Conservation (phyloP, 2,113 vertebrate species). For the Phylloscopus trochiloides region DNA sequence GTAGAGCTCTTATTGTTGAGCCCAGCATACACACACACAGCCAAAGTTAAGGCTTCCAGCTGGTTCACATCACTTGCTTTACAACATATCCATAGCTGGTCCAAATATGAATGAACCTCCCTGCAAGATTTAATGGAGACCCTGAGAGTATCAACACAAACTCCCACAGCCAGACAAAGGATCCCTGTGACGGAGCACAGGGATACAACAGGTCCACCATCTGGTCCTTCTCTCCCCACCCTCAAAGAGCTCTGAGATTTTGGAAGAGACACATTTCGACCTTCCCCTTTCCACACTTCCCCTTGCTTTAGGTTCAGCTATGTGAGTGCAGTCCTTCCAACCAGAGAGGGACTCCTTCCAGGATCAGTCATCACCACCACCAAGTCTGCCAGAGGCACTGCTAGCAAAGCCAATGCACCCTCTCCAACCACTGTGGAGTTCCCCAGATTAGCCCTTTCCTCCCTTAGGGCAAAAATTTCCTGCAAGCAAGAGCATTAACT, state of each 20-base stretch:
- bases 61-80: background rate
- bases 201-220: background rate
- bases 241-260: background rate
- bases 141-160: background rate
- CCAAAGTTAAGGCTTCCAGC: background rate
- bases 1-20: background rate
- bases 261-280: background rate
- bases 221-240: background rate
- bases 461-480: constrained; percentile 6
- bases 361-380: constrained; percentile 19
- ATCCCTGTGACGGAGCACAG: background rate
- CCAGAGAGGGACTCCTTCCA: constrained; percentile 10
- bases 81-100: background rate
- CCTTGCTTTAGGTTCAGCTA: background rate
- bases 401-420: constrained; percentile 32
- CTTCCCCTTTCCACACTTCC: background rate
- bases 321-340: background rate
- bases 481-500: constrained; percentile 15
- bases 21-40: background rate
- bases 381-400: background rate
- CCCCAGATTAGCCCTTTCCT: constrained; percentile 33
- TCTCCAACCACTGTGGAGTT: constrained; percentile 10
- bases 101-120: background rate
- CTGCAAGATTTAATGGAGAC: background rate
- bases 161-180: background rate